Evolutionary conservation across 30 jellyfish, hydroid and myxozoan species (phyloP).

Genomic region (Hydractinia echinata): DNA sequence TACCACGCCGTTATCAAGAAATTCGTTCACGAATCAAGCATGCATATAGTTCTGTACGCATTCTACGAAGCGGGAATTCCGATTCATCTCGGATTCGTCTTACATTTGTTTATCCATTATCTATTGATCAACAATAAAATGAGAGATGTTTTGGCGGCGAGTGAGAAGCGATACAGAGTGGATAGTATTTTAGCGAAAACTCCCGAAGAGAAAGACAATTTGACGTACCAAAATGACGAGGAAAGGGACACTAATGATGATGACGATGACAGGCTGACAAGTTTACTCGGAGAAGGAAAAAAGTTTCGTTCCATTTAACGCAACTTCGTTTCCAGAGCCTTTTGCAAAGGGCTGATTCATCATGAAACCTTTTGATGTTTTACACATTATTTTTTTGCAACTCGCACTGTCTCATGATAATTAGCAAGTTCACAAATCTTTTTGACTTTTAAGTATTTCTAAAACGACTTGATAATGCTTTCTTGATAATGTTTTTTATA

Average conservation of each 20-base stretch:
- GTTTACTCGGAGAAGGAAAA: background rate
- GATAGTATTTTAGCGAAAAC: background rate
- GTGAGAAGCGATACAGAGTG: conserved; percentile 8
- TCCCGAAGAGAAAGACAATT: background rate
- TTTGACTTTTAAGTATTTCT: too few species aligned
- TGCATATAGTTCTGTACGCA: background rate
- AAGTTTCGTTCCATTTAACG: conserved; percentile 1
- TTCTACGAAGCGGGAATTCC: conserved; percentile 12
- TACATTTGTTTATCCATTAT: background rate
- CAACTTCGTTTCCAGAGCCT: background rate
- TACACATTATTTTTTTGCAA: background rate
- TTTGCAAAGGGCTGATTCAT: background rate
- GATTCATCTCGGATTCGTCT: background rate
- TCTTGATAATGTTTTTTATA: too few species aligned
- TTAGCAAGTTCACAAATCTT: too few species aligned
- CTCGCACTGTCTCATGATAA: too few species aligned
- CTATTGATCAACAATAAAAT: conserved; percentile 2
- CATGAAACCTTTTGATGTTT: background rate
- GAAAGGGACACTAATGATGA: background rate
- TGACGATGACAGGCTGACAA: background rate
- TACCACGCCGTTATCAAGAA: background rate
- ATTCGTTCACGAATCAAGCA: background rate
- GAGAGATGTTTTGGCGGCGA: background rate
- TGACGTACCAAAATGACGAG: background rate
- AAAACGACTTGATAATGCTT: too few species aligned